Evolutionary conservation across 2,113 vertebrate genomes (phyloP), one percentile per base, ranked within the genome.

Genomic region (Gobiocypris rarus): DNA sequence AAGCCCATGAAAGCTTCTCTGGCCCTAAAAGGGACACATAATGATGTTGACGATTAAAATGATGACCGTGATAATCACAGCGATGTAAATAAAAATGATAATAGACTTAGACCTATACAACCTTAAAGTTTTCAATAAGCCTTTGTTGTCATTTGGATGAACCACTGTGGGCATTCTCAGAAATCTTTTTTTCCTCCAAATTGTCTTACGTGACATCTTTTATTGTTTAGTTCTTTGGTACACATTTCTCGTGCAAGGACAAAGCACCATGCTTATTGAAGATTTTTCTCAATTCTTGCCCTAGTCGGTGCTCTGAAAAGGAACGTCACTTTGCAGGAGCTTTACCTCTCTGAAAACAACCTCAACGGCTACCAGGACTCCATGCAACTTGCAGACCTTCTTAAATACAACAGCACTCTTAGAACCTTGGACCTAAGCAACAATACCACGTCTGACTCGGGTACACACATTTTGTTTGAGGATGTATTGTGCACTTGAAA

Each of bases 341-440:
- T 95, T 31, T 90, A 92, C 86, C 90, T 95, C 1, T 83, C 86
- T 82, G 85, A 90, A 90, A 95, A 95, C 86, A 84, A 88, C 50
- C 89, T 95, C 67, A 95, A 94, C 88, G 90, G 93, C 84, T 93
- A 90, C 90, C 94, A 95, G 88, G 94, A 95, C 19, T 89, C 94
- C 54, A 89, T 95, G 89, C 92, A 95, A 76, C 86, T 95, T 1
- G 91, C 92, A 76, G 93, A 94, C 13, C 89, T 95, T 19, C 90
- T 95, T 5, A 89, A 90, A 77, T 92, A 89, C 88, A 95, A 95
- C 91, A 41, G 24, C 81, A 89, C 91, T 9, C 85, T 95, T 48
- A 79, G 82, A 63, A 90, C 84, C 2, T 89, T 95, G 87, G 90
- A 94, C 83, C 90, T 95, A 5, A 93, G 93, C 84, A 84, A 93